Evolutionary conservation across 2,113 vertebrate genomes (phyloP), one percentile per base, ranked within the genome.

Genomic region (Dinomys branickii): DNA sequence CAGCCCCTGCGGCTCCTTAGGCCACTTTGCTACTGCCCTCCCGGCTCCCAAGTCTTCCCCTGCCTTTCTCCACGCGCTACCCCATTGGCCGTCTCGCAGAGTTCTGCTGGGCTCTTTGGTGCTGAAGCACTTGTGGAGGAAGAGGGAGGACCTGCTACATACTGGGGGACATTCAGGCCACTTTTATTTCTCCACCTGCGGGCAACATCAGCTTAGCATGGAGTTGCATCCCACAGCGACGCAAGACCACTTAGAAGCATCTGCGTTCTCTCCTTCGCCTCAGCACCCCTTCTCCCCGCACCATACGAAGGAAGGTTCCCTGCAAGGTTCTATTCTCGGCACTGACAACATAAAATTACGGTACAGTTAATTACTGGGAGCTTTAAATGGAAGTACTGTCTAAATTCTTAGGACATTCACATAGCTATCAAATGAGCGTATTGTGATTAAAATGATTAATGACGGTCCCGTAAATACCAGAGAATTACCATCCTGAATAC

Each of bases 401-500:
- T 97, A 97, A 97, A 95, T 96, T 97, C 90, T 85, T 97, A 97
- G 90, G 82, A 92, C 77, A 88, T 91, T 73, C 85, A 56, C 47
- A 35, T 92, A 95, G 75, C 38, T 82, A 97, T 95, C 92, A 94
- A 96, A 88, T 94, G 94, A 95, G 94, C 94, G 95, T 95, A 97
- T 90, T 97, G 91, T 95, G 96, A 97, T 98, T 94, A 96, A 96
- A 96, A 92, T 90, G 96, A 97, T 97, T 96, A 96, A 96, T 97
- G 94, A 30, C 67, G 90, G 96, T 85, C 69, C 59, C 71, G 92
- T 95, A 97, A 98, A 97, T 97, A 95, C 47, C 82, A 78, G 65
- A 94, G 90, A 97, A 97, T 94, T 97, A 95, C 95, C 95, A 94
- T 92, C 65, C 75, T 94, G 81, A 94, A 95, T 83, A 94, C 81